Evolutionary conservation across 2,888 invertebrate genomes (phyloP), one percentile per base, ranked within the genome.

Genomic region (Leuctra nigra): DNA sequence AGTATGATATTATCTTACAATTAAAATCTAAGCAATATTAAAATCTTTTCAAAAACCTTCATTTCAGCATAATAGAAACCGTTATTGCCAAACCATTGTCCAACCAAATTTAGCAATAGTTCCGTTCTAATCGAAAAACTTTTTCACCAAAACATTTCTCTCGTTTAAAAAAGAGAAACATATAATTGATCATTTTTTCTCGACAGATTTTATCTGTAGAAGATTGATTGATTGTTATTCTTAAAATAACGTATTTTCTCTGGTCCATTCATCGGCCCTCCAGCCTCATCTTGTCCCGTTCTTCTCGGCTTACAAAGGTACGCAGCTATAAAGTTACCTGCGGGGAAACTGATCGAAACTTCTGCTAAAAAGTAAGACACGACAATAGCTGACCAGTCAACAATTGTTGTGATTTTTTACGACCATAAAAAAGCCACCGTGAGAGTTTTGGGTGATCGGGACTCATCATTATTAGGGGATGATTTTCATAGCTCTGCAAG

Each of bases 191-290:
- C 36, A 20, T 50, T 33, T 50, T 50, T 50, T 50, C 11, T 20
- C 4, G 50, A 50, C 50, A 47, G 47, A 47, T 47, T 25, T 25
- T 25, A 50, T 50, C 50, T 20, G 20, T 13, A 44, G 6, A 50
- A 50, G 50, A 50, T 50, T 50, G 50, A 50, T 50, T 35, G 50
- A 35, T 47, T 35, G 33, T 50, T 35, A 22, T 50, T 50, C 50
- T 18, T 35, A 13, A 35, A 50, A 50, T 50, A 50, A 50, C 50
- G 50, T 50, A 50, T 50, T 50, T 50, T 50, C 50, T 35, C 33
- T 50, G 44, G 18, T 35, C 36, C 16, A 22, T 33, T 35, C 13
- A 50, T 50, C 36, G n/a, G 11, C 11, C n/a, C n/a, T n/a, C n/a
- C n/a, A n/a, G n/a, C n/a, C n/a, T n/a, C n/a, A n/a, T n/a, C n/a